Evolutionary conservation across 2,888 invertebrate genomes (phyloP).

Genomic region (Eumerus sabulonum): DNA sequence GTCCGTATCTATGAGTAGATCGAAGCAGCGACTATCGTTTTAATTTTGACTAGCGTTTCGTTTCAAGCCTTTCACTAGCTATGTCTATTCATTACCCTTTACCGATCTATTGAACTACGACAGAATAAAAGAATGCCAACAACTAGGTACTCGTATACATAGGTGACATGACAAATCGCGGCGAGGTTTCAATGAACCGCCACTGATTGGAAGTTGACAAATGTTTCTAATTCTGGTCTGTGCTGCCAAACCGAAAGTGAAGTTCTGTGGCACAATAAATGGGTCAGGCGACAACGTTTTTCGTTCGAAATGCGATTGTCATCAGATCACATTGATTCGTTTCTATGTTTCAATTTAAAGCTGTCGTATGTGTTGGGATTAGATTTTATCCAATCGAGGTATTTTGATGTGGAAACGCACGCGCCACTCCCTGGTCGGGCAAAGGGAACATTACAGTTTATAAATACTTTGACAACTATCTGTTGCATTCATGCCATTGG

Average conservation of each 20-base stretch:
- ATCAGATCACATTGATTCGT: too few relatives aligned
- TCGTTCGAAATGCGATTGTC: too few relatives aligned
- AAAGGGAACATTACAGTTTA: slow-evolving; percentile 14
- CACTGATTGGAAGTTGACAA: neutral
- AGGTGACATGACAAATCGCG: too few relatives aligned
- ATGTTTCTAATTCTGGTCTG: neutral
- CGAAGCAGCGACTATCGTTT: too few relatives aligned
- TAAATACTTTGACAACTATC: slow-evolving; percentile 19
- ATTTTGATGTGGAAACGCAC: slow-evolving; percentile 1
- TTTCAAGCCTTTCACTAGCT: slow-evolving; percentile 13
- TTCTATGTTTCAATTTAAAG: slow-evolving; percentile 4
- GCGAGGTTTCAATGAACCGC: too few relatives aligned
- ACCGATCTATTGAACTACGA: too few relatives aligned
- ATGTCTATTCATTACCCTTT: too few relatives aligned
- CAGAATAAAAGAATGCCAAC: too few relatives aligned
- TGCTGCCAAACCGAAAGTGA: too few relatives aligned
- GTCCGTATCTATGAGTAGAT: neutral
- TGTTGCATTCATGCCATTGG: slow-evolving; percentile 34
- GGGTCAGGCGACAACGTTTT: too few relatives aligned
- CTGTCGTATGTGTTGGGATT: slow-evolving; percentile 8
- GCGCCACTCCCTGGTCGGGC: slow-evolving; percentile 17
- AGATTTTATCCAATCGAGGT: slow-evolving; percentile 21
- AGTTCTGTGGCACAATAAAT: too few relatives aligned
- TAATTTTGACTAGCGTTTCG: slow-evolving; percentile 16
- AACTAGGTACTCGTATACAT: too few relatives aligned